Evolutionary conservation across 2,888 invertebrate genomes (phyloP).

Genomic region (Drosophila niveifrons): DNA sequence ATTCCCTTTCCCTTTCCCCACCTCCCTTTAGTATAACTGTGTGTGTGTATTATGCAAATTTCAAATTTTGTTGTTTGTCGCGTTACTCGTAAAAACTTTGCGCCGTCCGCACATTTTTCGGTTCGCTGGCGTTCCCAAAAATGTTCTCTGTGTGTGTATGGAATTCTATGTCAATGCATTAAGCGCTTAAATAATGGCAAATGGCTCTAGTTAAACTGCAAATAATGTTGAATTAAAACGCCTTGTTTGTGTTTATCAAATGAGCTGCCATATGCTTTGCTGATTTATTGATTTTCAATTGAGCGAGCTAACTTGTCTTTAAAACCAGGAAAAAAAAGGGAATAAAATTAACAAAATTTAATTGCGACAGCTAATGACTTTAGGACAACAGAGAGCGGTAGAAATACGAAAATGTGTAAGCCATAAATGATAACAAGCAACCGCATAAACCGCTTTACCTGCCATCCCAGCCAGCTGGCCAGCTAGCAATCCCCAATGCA

Average conservation of each 20-base stretch:
- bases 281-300: slow-evolving; percentile 20
- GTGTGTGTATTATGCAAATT: slow-evolving; percentile 73
- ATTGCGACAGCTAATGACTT: slow-evolving; percentile 57
- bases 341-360: slow-evolving; percentile 30
- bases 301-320: neutral
- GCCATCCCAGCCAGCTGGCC: slow-evolving; percentile 31
- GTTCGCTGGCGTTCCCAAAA: slow-evolving; percentile 45
- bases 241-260: slow-evolving; percentile 24
- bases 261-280: slow-evolving; percentile 8
- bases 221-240: slow-evolving; percentile 42
- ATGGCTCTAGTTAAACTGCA: slow-evolving; percentile 36
- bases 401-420: slow-evolving; percentile 70
- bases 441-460: slow-evolving; percentile 66
- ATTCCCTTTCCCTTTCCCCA: neutral
- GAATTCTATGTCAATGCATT: slow-evolving; percentile 62
- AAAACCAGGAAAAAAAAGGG: neutral
- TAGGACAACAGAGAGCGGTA: slow-evolving; percentile 15
- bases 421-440: slow-evolving; percentile 79
- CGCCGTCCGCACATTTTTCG: slow-evolving; percentile 68
- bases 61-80: slow-evolving; percentile 62
- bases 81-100: slow-evolving; percentile 69
- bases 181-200: slow-evolving; percentile 55
- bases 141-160: slow-evolving; percentile 21
- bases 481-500: slow-evolving; percentile 39
- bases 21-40: slow-evolving; percentile 21